Evolutionary conservation across 2,888 invertebrate genomes (phyloP), one percentile per base, ranked within the genome.

Genomic region (Apodemia zela): DNA sequence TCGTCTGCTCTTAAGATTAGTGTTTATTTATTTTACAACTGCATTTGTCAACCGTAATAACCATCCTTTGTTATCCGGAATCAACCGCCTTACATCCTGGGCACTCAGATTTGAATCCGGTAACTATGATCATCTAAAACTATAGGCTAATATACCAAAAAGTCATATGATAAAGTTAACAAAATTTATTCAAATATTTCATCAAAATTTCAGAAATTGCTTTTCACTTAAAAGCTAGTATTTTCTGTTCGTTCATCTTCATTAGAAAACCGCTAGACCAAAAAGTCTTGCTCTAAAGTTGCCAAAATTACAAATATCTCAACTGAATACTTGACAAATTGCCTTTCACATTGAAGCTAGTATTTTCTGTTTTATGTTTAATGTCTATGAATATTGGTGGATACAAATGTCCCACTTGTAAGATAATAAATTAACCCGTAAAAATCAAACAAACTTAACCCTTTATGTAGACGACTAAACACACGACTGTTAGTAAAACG

Each of bases 401-500:
- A 5, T 6, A 15, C 11, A 15, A 42, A 42, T 15, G 15, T 42
- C 15, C 42, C 15, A 42, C 11, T 47, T 47, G 45, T 17, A 47
- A 17, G 2, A 47, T 17, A 47, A 47, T 47, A 47, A 47, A 47
- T 47, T n/a, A 47, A 51, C 18, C 51, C 13, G 11, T 51, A 51
- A 57, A 57, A 57, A 57, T 57, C 54, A 57, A 57, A 57, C 54
- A 57, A 57, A 13, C 61, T 63, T 63, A 70, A 69, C 68, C 69
- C 68, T 68, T 71, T 58, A 64, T 42, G 42, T 45, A 64, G 51
- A 47, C 25, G 58, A 45, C 47, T 49, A 64, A 64, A 67, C 64
- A 45, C 57, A 65, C 64, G 65, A 65, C 58, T 64, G 62, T 62
- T 68, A 84, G 85, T 85, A 85, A 85, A 88, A 85, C 87, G 86